Conservation (phyloP, 2,888 invertebrate species). For the Tetanocera ferruginea region DNA sequence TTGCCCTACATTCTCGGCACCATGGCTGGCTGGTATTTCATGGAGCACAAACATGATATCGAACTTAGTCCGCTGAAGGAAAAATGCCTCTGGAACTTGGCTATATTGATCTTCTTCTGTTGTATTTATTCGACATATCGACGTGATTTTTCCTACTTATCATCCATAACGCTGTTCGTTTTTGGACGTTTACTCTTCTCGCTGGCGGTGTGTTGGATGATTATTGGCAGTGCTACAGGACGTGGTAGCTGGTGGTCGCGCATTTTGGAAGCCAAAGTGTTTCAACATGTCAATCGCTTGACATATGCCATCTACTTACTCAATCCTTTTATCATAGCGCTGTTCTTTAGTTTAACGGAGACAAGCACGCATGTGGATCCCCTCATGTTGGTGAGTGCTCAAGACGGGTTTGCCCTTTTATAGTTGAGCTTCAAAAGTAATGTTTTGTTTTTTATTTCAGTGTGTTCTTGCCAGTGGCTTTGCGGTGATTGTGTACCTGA, state of each 20-base stretch:
- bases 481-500: constrained; percentile 63
- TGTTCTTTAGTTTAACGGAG: constrained; percentile 68
- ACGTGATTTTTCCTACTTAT: constrained; percentile 69
- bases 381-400: constrained; percentile 65
- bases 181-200: constrained; percentile 73
- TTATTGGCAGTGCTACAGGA: constrained; percentile 73
- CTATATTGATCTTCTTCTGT: constrained; percentile 61
- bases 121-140: constrained; percentile 67
- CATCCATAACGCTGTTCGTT: constrained; percentile 71
- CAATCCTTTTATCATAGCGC: constrained; percentile 73
- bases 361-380: constrained; percentile 68
- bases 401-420: neutral
- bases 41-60: constrained; percentile 59
- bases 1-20: constrained; percentile 72
- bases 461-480: constrained; percentile 65
- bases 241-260: constrained; percentile 70
- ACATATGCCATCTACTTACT: constrained; percentile 74
- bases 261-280: constrained; percentile 64
- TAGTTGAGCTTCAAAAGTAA: neutral
- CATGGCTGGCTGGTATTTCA: constrained; percentile 69
- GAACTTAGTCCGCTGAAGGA: constrained; percentile 56
- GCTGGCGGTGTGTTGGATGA: constrained; percentile 73
- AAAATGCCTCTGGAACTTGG: constrained; percentile 64
- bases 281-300: constrained; percentile 72
- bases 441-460: constrained; percentile 47